These are phyloP conservation scores for Oreochromis spilurus DNA, from an alignment of 2,113 vertebrate genomes.

Conservation along the genomic window DNA sequence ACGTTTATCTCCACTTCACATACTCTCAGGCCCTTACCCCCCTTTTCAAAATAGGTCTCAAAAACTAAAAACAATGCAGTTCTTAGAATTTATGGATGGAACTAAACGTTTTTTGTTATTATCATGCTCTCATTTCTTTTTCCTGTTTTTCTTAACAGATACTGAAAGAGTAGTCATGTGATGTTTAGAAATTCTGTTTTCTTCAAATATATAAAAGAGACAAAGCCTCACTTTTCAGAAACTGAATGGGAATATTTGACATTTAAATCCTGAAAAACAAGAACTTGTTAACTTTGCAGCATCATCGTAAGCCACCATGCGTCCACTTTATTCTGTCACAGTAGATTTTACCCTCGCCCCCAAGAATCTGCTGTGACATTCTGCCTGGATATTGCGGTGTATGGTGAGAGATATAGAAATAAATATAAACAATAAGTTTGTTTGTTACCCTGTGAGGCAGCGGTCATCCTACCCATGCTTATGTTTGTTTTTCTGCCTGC, in stretches of 20 bases:
- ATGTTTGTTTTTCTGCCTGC: conserved; percentile 47
- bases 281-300: not conserved
- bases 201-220: not conserved
- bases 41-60: not conserved
- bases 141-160: not conserved
- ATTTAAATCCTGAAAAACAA: not conserved
- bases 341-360: not conserved
- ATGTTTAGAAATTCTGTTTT: not conserved
- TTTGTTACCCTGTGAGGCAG: not conserved
- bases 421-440: conserved; percentile 1
- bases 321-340: not conserved
- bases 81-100: not conserved
- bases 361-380: not conserved
- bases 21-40: not conserved
- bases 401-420: conserved; percentile 8
- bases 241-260: not conserved
- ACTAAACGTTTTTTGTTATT: not conserved
- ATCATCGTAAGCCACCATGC: not conserved
- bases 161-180: not conserved
- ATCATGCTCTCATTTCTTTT: not conserved
- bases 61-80: not conserved
- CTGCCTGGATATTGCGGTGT: not conserved
- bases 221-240: not conserved
- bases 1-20: not conserved
- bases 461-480: not conserved